Conservation (phyloP, 2,797 vertebrate species). For the Oryzias dopingdopingensis region DNA sequence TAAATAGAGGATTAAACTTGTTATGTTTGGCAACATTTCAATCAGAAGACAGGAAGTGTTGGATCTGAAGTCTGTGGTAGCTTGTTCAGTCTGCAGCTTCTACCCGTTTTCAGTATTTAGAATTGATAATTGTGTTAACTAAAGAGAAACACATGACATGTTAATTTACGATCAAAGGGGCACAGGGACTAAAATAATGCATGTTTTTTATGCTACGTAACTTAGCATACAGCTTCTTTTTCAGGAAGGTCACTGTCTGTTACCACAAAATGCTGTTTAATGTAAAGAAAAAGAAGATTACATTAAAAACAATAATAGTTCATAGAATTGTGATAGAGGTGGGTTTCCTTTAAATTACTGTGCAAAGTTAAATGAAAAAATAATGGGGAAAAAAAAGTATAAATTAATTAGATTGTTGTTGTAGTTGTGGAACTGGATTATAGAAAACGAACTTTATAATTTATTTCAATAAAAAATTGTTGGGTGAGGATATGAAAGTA, state of each 20-base stretch:
- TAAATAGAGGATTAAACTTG: conserved; percentile 36
- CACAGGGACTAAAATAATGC: no score
- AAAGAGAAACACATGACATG: no score
- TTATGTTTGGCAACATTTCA: conserved; percentile 48
- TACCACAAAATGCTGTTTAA: not conserved
- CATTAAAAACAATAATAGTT: no score
- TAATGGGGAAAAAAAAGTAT: no score
- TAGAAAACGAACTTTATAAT: no score
- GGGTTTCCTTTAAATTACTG: not conserved
- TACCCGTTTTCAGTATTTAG: not conserved
- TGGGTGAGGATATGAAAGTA: conserved; percentile 10
- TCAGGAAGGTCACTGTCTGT: not conserved
- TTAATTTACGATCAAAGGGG: no score
- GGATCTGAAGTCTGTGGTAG: conserved; percentile 21
- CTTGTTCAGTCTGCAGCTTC: conserved; percentile 3
- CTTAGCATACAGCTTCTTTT: not conserved
- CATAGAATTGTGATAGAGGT: no score
- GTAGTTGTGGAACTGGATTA: no score
- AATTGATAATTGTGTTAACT: not conserved
- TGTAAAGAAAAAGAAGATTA: no score
- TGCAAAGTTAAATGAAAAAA: no score
- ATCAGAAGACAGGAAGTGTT: conserved; percentile 47
- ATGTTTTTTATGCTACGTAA: not conserved
- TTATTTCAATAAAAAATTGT: conserved; percentile 31
- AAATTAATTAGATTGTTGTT: no score